Conservation (phyloP, 2,888 invertebrate genomes). For the Trichogramma dendrolimi region DNA sequence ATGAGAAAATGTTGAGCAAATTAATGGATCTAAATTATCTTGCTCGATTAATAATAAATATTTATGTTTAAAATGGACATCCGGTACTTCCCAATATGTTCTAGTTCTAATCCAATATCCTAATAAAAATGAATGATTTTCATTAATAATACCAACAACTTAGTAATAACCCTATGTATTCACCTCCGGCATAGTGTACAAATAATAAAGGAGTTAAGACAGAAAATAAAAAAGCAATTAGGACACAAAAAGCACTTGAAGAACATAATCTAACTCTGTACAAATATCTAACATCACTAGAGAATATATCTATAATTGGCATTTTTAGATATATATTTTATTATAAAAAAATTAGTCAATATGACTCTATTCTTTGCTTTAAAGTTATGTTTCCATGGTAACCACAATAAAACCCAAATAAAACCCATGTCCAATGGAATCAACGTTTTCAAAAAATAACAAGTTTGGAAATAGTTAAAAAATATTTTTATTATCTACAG, state of each 20-base stretch:
- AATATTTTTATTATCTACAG: slow-evolving; percentile 3
- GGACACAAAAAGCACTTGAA: slow-evolving; percentile 25
- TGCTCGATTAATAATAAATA: slow-evolving; percentile 43
- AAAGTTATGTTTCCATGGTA: slow-evolving; percentile 19
- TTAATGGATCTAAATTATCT: slow-evolving; percentile 36
- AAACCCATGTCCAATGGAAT: not conserved
- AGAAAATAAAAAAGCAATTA: slow-evolving; percentile 19
- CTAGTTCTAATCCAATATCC: slow-evolving; percentile 45
- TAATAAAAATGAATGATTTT: slow-evolving; percentile 9
- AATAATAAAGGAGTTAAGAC: slow-evolving; percentile 23
- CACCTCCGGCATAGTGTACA: slow-evolving; percentile 27
- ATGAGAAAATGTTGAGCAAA: slow-evolving; percentile 43
- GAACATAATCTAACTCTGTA: slow-evolving; percentile 28
- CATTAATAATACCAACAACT: slow-evolving; percentile 9
- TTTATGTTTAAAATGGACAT: slow-evolving; percentile 43
- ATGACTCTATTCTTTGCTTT: slow-evolving; percentile 1
- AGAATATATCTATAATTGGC: slow-evolving; percentile 27
- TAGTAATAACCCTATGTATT: not conserved
- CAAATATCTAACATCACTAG: slow-evolving; percentile 26
- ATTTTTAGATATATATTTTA: slow-evolving; percentile 15
- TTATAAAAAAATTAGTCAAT: not conserved
- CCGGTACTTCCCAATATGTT: slow-evolving; percentile 41
- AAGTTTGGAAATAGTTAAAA: slow-evolving; percentile 2
- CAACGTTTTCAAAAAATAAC: not conserved
- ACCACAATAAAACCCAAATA: slow-evolving; percentile 8